Evolutionary conservation across 2,888 invertebrate genomes (phyloP).

Genomic region (Clivina fossor): DNA sequence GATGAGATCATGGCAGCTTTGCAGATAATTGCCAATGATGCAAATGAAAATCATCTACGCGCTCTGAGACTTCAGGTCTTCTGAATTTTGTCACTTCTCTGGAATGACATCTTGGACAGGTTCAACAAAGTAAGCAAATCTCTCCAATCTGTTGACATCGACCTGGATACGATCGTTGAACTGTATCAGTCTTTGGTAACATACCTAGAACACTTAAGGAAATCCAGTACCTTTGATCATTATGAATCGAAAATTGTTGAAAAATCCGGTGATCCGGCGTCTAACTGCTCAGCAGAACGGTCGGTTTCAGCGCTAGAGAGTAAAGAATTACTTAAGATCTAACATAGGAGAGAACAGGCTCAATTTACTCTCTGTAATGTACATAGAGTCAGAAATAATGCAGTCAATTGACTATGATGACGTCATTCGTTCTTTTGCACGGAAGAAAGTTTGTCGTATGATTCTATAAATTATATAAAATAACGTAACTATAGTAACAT

Average conservation of each 20-base stretch:
- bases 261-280: conserved; percentile 22
- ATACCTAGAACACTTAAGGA: conserved; percentile 17
- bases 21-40: conserved; percentile 29
- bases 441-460: conserved; percentile 14
- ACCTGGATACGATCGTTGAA: conserved; percentile 34
- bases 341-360: conserved; percentile 20
- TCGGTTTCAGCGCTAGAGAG: conserved; percentile 14
- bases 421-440: conserved; percentile 16
- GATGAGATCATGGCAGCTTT: conserved; percentile 27
- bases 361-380: conserved; percentile 20
- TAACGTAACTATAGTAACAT: conserved; percentile 14
- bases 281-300: conserved; percentile 12
- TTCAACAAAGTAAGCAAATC: conserved; percentile 36
- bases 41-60: conserved; percentile 35
- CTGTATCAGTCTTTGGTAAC: conserved; percentile 30
- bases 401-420: conserved; percentile 23
- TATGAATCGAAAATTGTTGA: conserved; percentile 20
- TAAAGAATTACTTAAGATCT: conserved; percentile 16
- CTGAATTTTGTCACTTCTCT: conserved; percentile 35
- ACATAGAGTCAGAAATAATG: conserved; percentile 19
- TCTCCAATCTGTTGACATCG: conserved; percentile 34
- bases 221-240: conserved; percentile 23
- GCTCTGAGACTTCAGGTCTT: conserved; percentile 36
- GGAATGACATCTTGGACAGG: conserved; percentile 36
- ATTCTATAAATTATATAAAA: conserved; percentile 6